A percentile compares a stretch with the other conserved stretches of the same genome.
These are phyloP conservation scores for Oryzias celebensis DNA, from an alignment of 2,113 vertebrate genomes.

Conservation along the genomic window DNA sequence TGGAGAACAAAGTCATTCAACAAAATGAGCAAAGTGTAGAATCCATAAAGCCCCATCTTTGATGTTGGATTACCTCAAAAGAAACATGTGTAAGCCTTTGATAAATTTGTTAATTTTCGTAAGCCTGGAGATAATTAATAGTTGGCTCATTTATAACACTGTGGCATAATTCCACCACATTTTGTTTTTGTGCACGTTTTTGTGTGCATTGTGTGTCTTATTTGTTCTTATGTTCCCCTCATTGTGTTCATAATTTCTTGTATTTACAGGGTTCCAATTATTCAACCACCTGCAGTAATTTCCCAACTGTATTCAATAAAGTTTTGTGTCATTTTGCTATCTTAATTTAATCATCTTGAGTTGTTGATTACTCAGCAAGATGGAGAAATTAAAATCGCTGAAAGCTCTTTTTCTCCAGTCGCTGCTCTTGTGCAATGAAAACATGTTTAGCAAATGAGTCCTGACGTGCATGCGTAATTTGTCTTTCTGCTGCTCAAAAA, in stretches of 20 bases:
- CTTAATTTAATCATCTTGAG: not conserved
- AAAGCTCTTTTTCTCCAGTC: not conserved
- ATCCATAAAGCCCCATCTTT: no score
- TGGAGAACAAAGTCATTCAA: no score
- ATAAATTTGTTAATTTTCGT: no score
- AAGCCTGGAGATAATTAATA: no score
- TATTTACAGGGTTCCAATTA: not conserved
- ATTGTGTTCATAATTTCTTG: not conserved
- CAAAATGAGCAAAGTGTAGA: no score
- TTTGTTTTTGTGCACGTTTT: not conserved
- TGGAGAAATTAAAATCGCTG: constrained; percentile 1
- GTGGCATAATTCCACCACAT: not conserved
- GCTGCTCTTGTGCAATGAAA: not conserved
- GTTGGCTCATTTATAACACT: no score
- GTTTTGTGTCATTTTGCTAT: constrained; percentile 15
- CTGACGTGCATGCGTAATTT: not conserved
- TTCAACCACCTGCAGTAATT: constrained; percentile 3
- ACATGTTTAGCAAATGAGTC: not conserved
- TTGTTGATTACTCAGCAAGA: not conserved
- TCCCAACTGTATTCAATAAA: constrained; percentile 5
- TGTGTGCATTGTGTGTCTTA: not conserved
- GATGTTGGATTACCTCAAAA: no score
- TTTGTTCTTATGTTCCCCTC: not conserved
- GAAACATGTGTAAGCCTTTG: no score
- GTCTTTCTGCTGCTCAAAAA: not conserved